Evolutionary conservation across 2,113 vertebrate species (phyloP), one percentile per base, ranked within the genome.

Genomic region (Neogobius melanostomus): DNA sequence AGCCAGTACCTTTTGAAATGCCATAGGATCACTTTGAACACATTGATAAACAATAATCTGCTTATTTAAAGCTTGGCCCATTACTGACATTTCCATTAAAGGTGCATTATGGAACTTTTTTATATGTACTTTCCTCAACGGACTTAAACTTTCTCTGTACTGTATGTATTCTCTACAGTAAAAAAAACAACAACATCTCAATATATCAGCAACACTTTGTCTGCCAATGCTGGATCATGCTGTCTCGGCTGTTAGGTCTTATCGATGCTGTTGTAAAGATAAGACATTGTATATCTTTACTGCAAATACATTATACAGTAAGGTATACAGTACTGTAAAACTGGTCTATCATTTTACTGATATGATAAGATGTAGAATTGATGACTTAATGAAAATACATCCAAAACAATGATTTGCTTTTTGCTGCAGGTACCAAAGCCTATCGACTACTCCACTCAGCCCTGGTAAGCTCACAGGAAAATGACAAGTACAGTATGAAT

Each of bases 401-500:
- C 12, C 42, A 64, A 46, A 21, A 80, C 66, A 78, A 77, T 49
- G 6, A 44, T 76, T 69, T 74, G 46, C n/a, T 75, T 10, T 36
- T 82, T 79, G 45, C 52, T 74, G 42, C 92, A 98, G 97, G 95
- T 97, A 43, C 97, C 96, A 46, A 99, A 96, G 82, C 97, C 96
- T 47, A 93, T 96, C 21, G 95, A 98, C 90, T 99, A 98, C 89
- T 97, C 96, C 79, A 91, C 93, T 52, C 96, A 98, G 5, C 87
- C 92, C 1, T 98, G 97, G 97, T 99, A 91, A 79, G 95, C 95
- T 72, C 66, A 21, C 45, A 17, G 14, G 42, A 61, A 44, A n/a
- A 1, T 51, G 12, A 11, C 0, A 61, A n/a, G 44, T 44, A 42
- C 14, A 7, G 57, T 43, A 14, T 9, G 14, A 44, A 45, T 61